Evolutionary conservation across 2,113 vertebrate species (phyloP), one percentile per base, ranked within the genome.

Genomic region (Mesembrinibis cayennensis): DNA sequence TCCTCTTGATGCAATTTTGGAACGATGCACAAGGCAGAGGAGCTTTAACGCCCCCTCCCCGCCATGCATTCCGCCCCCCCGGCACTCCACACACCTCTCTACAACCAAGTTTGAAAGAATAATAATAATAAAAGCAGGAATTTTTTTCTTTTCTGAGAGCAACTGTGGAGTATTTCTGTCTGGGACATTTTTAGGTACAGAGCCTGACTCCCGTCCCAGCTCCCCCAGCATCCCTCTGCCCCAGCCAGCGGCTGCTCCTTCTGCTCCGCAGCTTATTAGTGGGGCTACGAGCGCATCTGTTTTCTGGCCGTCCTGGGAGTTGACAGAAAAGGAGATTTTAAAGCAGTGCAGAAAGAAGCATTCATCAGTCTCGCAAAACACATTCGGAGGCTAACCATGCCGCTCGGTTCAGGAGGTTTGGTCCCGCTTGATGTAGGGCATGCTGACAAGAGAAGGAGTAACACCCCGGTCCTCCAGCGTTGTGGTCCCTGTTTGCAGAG

Each of bases 321-420:
- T 52, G 88, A 72, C 67, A 49, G 95, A 80, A 16, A 52, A 91
- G 93, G 34, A 84, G 93, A 29, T 62, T 91, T 91, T 65, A 70
- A 81, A 86, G 22, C 91, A 38, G 96, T 42, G 96, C 86, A 55
- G 96, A 97, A 97, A 97, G 97, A 34, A 96, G 77, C 89, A 91
- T 97, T 97, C 96, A 97, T 94, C 96, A 92, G 95, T 59, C 86
- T 96, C 58, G 63, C 44, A 6, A 77, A 92, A 97, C 94, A 85
- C 96, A 9, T 70, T 15, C 11, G 77, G 93, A 89, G 92, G 94
- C 96, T 62, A 90, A 84, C 69, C 74, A 23, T 10, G 88, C 90
- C 4, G 52, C 92, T 8, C 19, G 73, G 63, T 70, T 23, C 49
- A 32, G 78, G 88, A 47, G 81, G 70, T 56, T 93, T 45, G 92